Base-by-base conservation (phyloP, 2,888 invertebrate genomes). In the Cetonia aurata region DNA sequence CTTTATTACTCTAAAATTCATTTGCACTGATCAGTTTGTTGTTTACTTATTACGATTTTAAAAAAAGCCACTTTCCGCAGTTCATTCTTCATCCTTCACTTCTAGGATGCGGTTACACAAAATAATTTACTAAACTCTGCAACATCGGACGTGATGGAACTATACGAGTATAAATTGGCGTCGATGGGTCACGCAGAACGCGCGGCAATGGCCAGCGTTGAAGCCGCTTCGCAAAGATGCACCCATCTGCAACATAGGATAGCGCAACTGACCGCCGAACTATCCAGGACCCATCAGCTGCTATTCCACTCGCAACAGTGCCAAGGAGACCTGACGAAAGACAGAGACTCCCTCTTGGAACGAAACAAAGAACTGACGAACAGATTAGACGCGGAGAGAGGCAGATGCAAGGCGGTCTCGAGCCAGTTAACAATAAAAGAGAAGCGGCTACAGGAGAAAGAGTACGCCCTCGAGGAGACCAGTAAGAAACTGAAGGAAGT, bases 141-240 rank as follows among this genome's bases (percentile, higher is more conserved):
- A 0, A 90, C 90, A 0, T 91, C 91, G 0, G 89, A 91, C 56
- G 88, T 92, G 3, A 92, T 92, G 89, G 92, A 92, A 80, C 79
- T 92, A 72, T 92, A 91, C 70, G 91, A 92, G 17, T 92, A 91
- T 80, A 91, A 92, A 80, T 85, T 92, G 81, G 86, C 88, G 2
- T 82, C 86, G 15, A 85, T 88, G 84, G 83, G 83, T 9, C 86
- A 87, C 72, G 85, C 86, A 0, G 87, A 88, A 78, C 80, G 86
- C 41, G 83, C 85, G 0, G 85, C 87, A 52, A 84, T 86, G 77
- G 83, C 83, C 3, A 87, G 86, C 75, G 81, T 87, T 44, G 87
- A 88, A 79, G 87, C 88, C 0, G 86, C 87, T 0, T 86, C 85
- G 13, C 85, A 85, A 76, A 82, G 86, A 60, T 84, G 86, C 48